Evolutionary conservation across 1,140 invertebrate genomes (phyloP).

Genomic region (Drosophila kohkoa): DNA sequence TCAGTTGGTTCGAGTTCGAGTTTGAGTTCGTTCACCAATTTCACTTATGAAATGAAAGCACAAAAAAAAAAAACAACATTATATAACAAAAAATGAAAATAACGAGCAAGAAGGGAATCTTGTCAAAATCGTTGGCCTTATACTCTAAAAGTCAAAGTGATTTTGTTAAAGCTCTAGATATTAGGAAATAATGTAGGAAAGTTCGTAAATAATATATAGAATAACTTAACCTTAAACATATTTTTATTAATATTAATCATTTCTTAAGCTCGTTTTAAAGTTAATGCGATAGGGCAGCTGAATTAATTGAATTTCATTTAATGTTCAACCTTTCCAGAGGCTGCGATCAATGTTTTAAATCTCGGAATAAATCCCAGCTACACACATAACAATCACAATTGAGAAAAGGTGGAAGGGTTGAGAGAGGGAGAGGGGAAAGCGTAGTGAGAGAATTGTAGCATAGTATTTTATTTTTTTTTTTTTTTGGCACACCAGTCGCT

Average conservation of each 20-base stretch:
- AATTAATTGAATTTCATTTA: too few relatives aligned
- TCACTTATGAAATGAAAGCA: conserved; percentile 71
- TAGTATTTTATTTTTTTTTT: conserved; percentile 32
- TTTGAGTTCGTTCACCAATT: conserved; percentile 31
- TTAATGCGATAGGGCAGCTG: too few relatives aligned
- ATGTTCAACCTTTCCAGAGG: too few relatives aligned
- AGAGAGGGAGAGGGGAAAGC: neutral
- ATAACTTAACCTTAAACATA: too few relatives aligned
- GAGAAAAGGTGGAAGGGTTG: too few relatives aligned
- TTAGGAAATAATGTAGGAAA: neutral
- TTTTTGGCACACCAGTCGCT: conserved; percentile 66
- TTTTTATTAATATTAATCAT: too few relatives aligned
- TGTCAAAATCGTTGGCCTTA: neutral
- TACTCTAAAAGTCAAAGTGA: conserved; percentile 12
- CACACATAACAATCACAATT: too few relatives aligned
- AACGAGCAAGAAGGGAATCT: conserved; percentile 15
- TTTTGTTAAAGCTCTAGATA: neutral
- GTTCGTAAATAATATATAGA: too few relatives aligned
- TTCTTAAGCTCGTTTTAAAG: too few relatives aligned
- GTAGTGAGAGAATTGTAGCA: conserved; percentile 38
- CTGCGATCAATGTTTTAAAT: too few relatives aligned
- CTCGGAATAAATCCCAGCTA: too few relatives aligned
- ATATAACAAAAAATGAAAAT: conserved; percentile 37
- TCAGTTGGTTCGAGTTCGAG: conserved; percentile 58
- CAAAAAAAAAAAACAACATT: conserved; percentile 8